Evolutionary conservation across 1,140 invertebrate species (phyloP), one percentile per base, ranked within the genome.

Genomic region (Calosoma granatense): DNA sequence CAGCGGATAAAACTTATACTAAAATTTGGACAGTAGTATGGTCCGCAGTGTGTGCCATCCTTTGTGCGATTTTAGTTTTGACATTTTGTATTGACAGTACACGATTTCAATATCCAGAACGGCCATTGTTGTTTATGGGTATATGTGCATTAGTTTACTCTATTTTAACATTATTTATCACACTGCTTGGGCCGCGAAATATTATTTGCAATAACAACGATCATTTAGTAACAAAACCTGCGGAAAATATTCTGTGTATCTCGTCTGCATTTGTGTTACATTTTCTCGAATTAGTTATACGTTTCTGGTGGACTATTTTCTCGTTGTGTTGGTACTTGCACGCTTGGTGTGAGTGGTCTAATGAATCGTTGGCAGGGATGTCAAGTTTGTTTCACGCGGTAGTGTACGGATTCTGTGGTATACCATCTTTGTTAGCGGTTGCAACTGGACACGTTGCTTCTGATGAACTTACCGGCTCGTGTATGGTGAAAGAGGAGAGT

Each of bases 61-160:
- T 90, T 9, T 91, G 90, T 0, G 75, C 86, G 1, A 87, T 92
- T 65, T 90, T 88, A 0, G 73, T 91, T 19, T 73, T 91, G 19
- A 94, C 92, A 0, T 95, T 92, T 71, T 82, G 91, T 70, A 82
- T 93, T 39, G 90, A 93, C 61, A 82, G 86, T 0, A 79, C 81
- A 9, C 73, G 87, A 59, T 90, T 90, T 65, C 79, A 83, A 12
- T 91, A 90, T 70, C 89, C 90, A 0, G 88, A 92, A 67, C 74
- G 87, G 20, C 87, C 89, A 0, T 83, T 90, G 41, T 81, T 92
- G 14, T 90, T 89, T 74, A 75, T 92, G 41, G 85, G 86, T 14
- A 74, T 90, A 6, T 90, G 88, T 69, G 88, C 72, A 71, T 19
- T 47, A 12, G 15, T 47, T 4, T 47, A 47, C 15, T 9, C 41